These are phyloP conservation scores for Chironomus striatipennis DNA, from an alignment of 1,140 invertebrate species.

Conservation along the genomic window DNA sequence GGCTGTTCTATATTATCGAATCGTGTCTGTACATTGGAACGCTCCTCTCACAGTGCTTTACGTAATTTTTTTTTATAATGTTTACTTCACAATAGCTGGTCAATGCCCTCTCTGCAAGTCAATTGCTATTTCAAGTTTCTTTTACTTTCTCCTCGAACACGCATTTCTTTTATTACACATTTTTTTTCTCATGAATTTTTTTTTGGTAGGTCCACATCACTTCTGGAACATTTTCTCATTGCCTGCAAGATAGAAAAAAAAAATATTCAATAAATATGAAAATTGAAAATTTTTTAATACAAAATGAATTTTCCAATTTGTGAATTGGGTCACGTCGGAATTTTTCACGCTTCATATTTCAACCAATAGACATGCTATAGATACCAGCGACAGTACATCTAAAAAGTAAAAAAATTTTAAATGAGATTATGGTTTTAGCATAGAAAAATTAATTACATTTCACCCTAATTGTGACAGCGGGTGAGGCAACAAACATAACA, in stretches of 20 bases:
- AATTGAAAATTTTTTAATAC: not conserved
- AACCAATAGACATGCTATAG: too few species aligned
- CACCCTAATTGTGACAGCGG: not conserved
- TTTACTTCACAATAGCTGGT: not conserved
- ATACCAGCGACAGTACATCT: not conserved
- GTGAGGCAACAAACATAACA: too few species aligned
- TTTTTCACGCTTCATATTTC: not conserved
- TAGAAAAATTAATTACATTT: not conserved
- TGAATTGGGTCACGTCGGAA: not conserved
- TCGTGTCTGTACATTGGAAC: not conserved
- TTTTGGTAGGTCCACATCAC: not conserved
- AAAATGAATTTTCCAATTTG: not conserved
- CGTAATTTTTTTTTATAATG: constrained; percentile 14
- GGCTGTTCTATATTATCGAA: not conserved
- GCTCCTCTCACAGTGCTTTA: not conserved
- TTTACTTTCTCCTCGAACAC: not conserved
- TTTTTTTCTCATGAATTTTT: not conserved
- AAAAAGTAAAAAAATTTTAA: not conserved
- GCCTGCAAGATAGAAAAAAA: too few species aligned
- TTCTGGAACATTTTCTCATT: not conserved
- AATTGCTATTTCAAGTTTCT: constrained; percentile 14
- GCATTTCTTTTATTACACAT: not conserved
- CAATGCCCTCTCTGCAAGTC: constrained; percentile 11
- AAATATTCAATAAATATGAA: too few species aligned
- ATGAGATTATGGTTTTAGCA: not conserved